Evolutionary conservation across 1,140 invertebrate genomes (phyloP), one percentile per base, ranked within the genome.

Genomic region (Zaprionus davidi): DNA sequence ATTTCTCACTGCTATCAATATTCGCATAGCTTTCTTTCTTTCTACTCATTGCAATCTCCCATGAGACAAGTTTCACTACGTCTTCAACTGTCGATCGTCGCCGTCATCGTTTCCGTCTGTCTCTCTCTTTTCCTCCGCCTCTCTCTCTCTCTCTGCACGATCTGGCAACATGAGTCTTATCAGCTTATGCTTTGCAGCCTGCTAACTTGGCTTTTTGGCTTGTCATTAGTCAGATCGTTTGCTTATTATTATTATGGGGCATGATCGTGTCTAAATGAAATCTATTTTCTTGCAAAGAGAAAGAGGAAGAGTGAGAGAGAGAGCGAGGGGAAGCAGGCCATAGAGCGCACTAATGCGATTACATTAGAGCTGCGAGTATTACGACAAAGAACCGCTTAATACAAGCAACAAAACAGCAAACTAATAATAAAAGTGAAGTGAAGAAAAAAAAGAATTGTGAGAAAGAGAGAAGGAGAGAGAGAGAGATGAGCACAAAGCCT

Each of bases 221-320:
- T 62, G 83, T 88, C 83, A 86, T 86, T 86, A 88, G 75, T 59
- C 24, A 78, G 82, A 76, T 86, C 79, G 67, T 82, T 85, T 74
- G 58, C 79, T 75, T 83, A 75, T 76, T 73, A 78, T 87, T 87
- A 78, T 87, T 87, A 87, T 81, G 84, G 81, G 51, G 68, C 83
- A 88, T 90, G 84, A 88, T 88, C 84, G 84, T 88, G 84, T 88
- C 85, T 78, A 84, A 88, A 87, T 87, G 74, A 87, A 88, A 87
- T 87, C 84, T 81, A 84, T 86, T 87, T 86, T 79, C 59, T 87
- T 64, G 58, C 71, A 28, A 24, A 31, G 7, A 28, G 63, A 56
- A 17, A 20, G 62, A 20, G 44, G 2, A 22, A 63, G 44, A 31
- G 12, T 1, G n/a, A 28, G 28, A 17, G 60, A 1, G 3, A 13